Base-by-base conservation (phyloP, 1,140 invertebrate species). In the Ptiloglossa arizonensis region DNA sequence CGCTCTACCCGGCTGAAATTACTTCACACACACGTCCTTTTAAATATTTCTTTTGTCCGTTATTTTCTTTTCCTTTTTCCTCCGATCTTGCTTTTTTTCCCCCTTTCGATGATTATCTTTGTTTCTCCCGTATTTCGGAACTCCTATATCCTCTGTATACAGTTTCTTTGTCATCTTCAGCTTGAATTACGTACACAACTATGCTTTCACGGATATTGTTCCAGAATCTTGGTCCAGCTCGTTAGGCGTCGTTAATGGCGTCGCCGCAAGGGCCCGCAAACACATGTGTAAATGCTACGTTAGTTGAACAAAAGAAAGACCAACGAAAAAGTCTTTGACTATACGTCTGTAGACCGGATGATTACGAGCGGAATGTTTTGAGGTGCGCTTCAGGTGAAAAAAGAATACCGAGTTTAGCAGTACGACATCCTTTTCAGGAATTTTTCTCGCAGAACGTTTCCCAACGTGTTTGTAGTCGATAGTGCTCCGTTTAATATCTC, bases 241-340 rank as follows among this genome's bases (percentile, higher is more conserved):
- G 79, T 83, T 81, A 83, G 79, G 50, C 62, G 54, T 77, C 81
- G 72, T 78, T 83, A 83, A 83, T 72, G 79, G 72, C 54, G 72
- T 48, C 73, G 63, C 15, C 41, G 70, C 50, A 46, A 50, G 38
- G 62, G 32, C 15, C 27, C 32, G 24, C 48, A 2, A 22, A 32
- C 44, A 24, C 35, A 9, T 29, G 9, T 60, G 62, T 44, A 74
- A 79, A 79, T 59, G 70, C 46, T 27, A 38, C 46, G 44, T n/a
- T 50, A 67, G 32, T 44, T 27, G 22, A 27, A 70, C 69, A 79
- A 60, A 82, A 57, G 64, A 63, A 48, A 32, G 17, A n/a, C 29
- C 27, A 32, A 63, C 32, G 57, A 72, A 63, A 63, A 72, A 50
- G 29, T n/a, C n/a, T 9, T 5, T 56, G 52, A 56, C n/a, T 56